Conservation (phyloP, 2,113 vertebrate genomes). For the Numida meleagris region DNA sequence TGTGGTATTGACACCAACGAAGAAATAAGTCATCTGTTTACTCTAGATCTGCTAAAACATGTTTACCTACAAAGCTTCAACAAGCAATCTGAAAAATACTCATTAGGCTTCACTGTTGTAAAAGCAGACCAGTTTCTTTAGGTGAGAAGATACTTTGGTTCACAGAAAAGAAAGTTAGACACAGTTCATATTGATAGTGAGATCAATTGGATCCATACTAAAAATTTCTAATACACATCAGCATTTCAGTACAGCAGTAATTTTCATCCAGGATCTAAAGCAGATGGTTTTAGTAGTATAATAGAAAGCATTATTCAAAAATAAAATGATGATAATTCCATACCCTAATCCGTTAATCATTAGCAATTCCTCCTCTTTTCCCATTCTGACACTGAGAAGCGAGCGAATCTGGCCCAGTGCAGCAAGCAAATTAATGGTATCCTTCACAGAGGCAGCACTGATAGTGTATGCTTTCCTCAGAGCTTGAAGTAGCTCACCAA, state of each 20-base stretch:
- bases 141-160: background rate
- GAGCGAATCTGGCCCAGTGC: conserved; percentile 96
- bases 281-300: background rate
- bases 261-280: background rate
- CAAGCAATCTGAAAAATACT: background rate
- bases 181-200: background rate
- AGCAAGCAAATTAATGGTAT: conserved; percentile 92
- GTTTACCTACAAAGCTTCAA: background rate
- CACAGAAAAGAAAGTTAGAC: background rate
- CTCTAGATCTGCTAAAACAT: background rate
- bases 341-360: conserved; percentile 98
- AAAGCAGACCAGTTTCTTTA: background rate
- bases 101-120: background rate
- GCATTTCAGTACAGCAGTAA: background rate
- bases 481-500: conserved; percentile 92
- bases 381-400: conserved; percentile 96
- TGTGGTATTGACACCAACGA: background rate
- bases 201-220: background rate
- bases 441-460: conserved; percentile 90
- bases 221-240: background rate
- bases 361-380: conserved; percentile 95
- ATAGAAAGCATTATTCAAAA: background rate
- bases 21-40: background rate
- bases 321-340: conserved; percentile 26
- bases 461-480: conserved; percentile 97